Conservation (phyloP, 1,140 invertebrate species). For the Trinorchestia longiramus region DNA sequence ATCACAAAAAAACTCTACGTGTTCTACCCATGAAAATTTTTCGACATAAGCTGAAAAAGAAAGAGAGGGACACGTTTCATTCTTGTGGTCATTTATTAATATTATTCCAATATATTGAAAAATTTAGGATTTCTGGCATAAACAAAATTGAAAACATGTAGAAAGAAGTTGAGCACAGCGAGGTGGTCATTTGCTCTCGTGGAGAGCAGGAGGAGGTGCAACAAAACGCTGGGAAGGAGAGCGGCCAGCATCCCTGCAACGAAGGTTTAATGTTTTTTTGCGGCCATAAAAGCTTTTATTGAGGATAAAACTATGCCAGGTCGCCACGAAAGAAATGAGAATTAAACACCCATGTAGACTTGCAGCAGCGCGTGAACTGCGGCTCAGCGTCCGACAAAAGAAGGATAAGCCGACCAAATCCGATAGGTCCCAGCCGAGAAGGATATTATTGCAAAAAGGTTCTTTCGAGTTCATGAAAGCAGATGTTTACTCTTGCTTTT, state of each 20-base stretch:
- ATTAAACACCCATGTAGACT: slow-evolving; percentile 33
- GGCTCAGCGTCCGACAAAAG: neutral
- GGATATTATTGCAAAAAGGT: neutral
- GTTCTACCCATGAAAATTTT: neutral
- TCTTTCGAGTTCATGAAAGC: neutral
- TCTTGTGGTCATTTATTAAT: neutral
- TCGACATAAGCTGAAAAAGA: neutral
- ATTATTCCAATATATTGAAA: neutral
- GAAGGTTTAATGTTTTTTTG: neutral
- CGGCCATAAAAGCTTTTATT: slow-evolving; percentile 39
- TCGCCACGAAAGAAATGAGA: neutral
- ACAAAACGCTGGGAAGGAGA: neutral
- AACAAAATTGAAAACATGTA: too few species aligned
- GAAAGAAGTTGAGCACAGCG: neutral
- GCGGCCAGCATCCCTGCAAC: neutral
- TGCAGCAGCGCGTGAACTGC: neutral
- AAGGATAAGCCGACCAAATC: neutral
- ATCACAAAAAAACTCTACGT: neutral
- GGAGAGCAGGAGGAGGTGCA: neutral
- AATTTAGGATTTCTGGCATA: neutral
- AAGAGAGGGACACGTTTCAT: neutral
- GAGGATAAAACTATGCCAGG: slow-evolving; percentile 13
- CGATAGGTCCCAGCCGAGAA: neutral
- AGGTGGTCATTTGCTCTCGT: too few species aligned
- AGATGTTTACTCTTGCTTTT: neutral